phyloP scores from a whole-genome alignment of 2,113 vertebrate genomes.

The Oncorhynchus keta region DNA sequence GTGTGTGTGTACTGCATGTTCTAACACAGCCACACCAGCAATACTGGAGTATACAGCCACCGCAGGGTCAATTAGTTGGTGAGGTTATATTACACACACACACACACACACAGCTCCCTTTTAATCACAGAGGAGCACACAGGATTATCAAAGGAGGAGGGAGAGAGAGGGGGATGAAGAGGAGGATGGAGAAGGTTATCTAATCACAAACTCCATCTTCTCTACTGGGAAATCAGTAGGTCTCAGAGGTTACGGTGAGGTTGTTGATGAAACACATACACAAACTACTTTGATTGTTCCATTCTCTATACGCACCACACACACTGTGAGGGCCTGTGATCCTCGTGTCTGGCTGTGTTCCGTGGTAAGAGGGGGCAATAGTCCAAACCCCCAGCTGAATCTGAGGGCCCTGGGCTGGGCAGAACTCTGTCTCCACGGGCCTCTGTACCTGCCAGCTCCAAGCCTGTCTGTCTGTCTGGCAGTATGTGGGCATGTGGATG shows the following conservation, averaged over 20 bases:
- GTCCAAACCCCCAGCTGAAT: slow-evolving; percentile 54
- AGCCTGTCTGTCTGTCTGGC: slow-evolving; percentile 5
- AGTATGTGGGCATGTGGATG: background rate
- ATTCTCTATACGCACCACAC: too few relatives aligned
- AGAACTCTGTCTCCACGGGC: slow-evolving; percentile 55
- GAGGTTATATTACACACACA: too few relatives aligned
- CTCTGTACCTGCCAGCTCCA: slow-evolving; percentile 47
- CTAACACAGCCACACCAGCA: too few relatives aligned
- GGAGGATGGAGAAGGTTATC: background rate
- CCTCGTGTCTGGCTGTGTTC: too few relatives aligned
- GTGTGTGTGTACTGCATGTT: too few relatives aligned
- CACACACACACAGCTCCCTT: too few relatives aligned
- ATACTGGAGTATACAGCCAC: too few relatives aligned
- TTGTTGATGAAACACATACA: too few relatives aligned
- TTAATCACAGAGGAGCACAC: background rate
- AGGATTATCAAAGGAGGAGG: too few relatives aligned
- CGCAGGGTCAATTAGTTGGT: too few relatives aligned
- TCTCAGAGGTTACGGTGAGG: slow-evolving; percentile 18
- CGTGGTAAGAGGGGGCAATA: slow-evolving; percentile 23
- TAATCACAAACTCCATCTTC: slow-evolving; percentile 26
- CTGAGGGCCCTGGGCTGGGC: slow-evolving; percentile 43
- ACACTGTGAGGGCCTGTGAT: too few relatives aligned
- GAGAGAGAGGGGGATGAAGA: background rate
- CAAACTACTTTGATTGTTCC: too few relatives aligned
- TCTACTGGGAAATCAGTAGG: slow-evolving; percentile 3